Evolutionary conservation across 2,797 vertebrate species (phyloP).

Genomic region (Xerus rutilus): DNA sequence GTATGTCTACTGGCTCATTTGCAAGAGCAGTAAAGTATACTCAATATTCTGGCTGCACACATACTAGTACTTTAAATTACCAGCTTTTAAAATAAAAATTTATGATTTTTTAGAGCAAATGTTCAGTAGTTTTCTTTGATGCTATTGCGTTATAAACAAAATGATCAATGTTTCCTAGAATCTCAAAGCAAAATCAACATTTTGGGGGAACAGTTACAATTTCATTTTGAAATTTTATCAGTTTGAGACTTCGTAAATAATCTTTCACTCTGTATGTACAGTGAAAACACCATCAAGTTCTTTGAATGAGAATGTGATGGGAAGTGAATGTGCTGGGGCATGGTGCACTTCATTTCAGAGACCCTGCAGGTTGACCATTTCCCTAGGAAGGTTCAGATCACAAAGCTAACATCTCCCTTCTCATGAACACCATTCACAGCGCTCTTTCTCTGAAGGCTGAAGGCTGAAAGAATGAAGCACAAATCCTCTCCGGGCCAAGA

Average conservation of each 20-base stretch:
- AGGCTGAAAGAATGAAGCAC: conserved; percentile 80
- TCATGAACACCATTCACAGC: conserved; percentile 68
- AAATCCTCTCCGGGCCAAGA: conserved; percentile 81
- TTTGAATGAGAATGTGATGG: background rate
- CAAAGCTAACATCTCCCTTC: background rate
- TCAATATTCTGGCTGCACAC: conserved; percentile 19
- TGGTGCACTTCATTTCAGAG: background rate
- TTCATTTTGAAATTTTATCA: background rate
- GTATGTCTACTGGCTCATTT: background rate
- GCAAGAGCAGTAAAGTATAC: background rate
- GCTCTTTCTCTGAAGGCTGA: conserved; percentile 71
- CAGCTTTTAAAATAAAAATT: background rate
- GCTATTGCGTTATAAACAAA: background rate
- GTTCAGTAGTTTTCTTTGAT: background rate
- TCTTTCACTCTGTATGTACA: background rate
- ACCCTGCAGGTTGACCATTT: background rate
- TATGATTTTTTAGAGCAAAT: background rate
- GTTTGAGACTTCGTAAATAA: background rate
- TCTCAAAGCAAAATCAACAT: background rate
- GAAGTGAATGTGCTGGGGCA: background rate
- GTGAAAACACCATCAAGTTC: background rate
- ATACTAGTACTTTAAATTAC: background rate
- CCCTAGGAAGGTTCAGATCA: background rate
- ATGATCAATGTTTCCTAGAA: background rate
- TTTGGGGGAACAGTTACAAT: background rate